Evolutionary conservation across 2,797 vertebrate genomes (phyloP), one percentile per base, ranked within the genome.

Genomic region (Brachyalestes nurse): DNA sequence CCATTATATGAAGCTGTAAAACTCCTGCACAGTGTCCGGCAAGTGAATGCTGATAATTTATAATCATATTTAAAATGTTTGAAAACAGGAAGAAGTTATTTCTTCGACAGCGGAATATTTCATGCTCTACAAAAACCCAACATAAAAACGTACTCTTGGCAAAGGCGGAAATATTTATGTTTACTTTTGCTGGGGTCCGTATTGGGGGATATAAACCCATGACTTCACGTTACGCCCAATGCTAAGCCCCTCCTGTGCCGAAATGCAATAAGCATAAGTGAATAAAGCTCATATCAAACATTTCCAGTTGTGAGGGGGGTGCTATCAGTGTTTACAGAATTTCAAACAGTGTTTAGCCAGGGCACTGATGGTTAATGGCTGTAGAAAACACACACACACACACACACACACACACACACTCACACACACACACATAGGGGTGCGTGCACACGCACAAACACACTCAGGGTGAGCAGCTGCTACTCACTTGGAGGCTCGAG

Each of bases 401-500:
- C 21, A 34, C 70, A 49, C 51, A 49, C 40, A 69, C 42, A 61
- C 71, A 78, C 53, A 67, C 62, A 61, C 58, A 47, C 45, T 40
- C 73, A 61, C 81, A 80, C 57, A 64, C 57, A 75, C 57, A 55
- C 64, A 79, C 55, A 70, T 47, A 65, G 53, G 40, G 87, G 66
- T 88, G 85, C 85, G 87, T 85, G 47, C 65, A 23, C 51, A 47
- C 84, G 88, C 87, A 89, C 89, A 84, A 88, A 86, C 82, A 81
- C 86, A 89, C 86, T 89, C 42, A 88, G 73, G 78, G 70, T 84
- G 87, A 89, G 90, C 91, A 93, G 93, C 91, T 92, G 92, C 91
- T 96, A 94, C 96, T 96, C 92, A 95, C 95, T n/a, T 93, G 92
- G 90, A 95, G 96, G 91, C 96, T 94, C 91, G 94, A 95, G 90